Percentiles rank a stretch among this genome's conserved stretches.
phyloP scores from a whole-genome alignment of 2,113 vertebrate genomes.

The Lates calcarifer region DNA sequence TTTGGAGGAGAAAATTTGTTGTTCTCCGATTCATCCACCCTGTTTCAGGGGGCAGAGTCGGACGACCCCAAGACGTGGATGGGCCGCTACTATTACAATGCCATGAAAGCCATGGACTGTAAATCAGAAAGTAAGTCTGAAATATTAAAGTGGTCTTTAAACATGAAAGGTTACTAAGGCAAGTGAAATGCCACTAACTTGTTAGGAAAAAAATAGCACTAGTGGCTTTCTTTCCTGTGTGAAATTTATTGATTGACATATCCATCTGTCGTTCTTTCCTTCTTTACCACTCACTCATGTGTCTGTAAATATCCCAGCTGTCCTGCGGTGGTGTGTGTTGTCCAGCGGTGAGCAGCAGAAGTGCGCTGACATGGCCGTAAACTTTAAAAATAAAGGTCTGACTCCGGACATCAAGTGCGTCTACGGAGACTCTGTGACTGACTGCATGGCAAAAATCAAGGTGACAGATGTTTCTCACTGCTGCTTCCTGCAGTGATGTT shows the following conservation, averaged over 20 bases:
- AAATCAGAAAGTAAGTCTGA: conserved; percentile 82
- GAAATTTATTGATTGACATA: not conserved
- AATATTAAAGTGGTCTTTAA: not conserved
- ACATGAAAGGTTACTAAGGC: not conserved
- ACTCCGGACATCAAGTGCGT: conserved; percentile 89
- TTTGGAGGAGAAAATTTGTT: conserved; percentile 86
- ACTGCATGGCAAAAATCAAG: conserved; percentile 92
- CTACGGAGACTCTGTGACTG: conserved; percentile 83
- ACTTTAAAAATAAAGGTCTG: conserved; percentile 85
- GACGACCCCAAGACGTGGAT: conserved; percentile 90
- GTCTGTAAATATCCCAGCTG: not conserved
- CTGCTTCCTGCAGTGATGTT: too few relatives aligned
- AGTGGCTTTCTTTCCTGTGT: not conserved
- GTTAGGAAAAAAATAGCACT: not conserved
- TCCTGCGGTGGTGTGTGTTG: conserved; percentile 92
- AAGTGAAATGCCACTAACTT: too few relatives aligned
- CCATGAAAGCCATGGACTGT: conserved; percentile 90
- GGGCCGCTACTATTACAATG: conserved; percentile 85
- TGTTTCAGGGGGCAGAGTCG: conserved; percentile 76
- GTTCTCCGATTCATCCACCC: conserved; percentile 88
- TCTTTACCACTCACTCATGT: not conserved
- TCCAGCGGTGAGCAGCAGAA: conserved; percentile 90
- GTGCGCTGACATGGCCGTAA: conserved; percentile 88
- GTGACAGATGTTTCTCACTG: conserved; percentile 72
- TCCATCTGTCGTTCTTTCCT: not conserved